Percentiles rank a stretch among this genome's conserved stretches.
Evolutionary conservation across 2,797 vertebrate species (phyloP).

Genomic region (Antennarius maculatus): DNA sequence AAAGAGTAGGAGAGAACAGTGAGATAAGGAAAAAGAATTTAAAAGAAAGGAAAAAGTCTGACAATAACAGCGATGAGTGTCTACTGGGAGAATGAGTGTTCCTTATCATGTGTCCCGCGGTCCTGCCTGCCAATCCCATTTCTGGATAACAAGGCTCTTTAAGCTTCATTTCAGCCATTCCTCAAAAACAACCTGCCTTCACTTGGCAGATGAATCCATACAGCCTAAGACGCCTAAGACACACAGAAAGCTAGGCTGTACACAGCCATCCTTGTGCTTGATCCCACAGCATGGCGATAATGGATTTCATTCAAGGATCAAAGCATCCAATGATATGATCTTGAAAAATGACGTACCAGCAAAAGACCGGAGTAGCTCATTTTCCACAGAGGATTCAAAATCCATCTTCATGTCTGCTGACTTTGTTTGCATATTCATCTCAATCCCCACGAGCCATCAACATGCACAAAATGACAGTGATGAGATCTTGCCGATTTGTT

Average conservation of each 20-base stretch:
- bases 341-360: conserved; percentile 19
- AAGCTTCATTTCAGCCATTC: conserved; percentile 37
- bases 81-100: conserved; percentile 42
- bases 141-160: conserved; percentile 51
- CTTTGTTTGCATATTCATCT: conserved; percentile 14
- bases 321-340: conserved; percentile 11
- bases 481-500: conserved; percentile 21
- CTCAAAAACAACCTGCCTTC: conserved; percentile 7
- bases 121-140: conserved; percentile 43
- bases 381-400: conserved; percentile 9
- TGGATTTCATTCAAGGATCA: conserved; percentile 21
- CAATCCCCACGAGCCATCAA: conserved; percentile 8
- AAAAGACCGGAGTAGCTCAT: background rate
- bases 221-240: conserved; percentile 19
- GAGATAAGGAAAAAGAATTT: conserved; percentile 16
- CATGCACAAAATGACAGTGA: background rate
- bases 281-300: conserved; percentile 13
- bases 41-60: conserved; percentile 21
- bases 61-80: conserved; percentile 4
- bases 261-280: background rate
- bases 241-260: background rate
- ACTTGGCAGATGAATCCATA: conserved; percentile 20
- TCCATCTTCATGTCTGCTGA: background rate
- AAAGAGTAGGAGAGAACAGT: conserved; percentile 4
- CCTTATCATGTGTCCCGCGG: conserved; percentile 40